Percentiles rank a stretch among this genome's conserved stretches.
phyloP scores from a whole-genome alignment of 1,140 invertebrate genomes.

The Microplitis mediator region DNA sequence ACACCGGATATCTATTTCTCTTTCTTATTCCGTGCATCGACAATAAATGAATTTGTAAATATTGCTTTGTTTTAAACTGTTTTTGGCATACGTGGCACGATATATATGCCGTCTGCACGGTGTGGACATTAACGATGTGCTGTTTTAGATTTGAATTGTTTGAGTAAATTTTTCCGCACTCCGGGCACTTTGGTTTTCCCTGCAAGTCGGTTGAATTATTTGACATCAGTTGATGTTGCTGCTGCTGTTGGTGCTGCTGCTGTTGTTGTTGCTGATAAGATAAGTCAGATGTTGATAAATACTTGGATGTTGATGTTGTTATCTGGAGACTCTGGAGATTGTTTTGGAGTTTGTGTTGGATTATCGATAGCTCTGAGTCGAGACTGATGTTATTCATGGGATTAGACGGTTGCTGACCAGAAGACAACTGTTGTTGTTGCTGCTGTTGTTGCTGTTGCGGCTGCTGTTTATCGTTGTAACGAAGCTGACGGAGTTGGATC shows the following conservation, averaged over 20 bases:
- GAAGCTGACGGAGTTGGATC: conserved; percentile 34
- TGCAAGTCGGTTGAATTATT: conserved; percentile 16
- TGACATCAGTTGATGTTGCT: conserved; percentile 6
- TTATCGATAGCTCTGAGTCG: conserved; percentile 50
- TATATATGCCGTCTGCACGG: conserved; percentile 69
- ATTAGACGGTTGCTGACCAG: conserved; percentile 29
- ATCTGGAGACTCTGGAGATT: conserved; percentile 46
- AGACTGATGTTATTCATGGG: conserved; percentile 42
- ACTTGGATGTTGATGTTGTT: conserved; percentile 36
- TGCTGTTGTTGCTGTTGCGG: conserved; percentile 41
- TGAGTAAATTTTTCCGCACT: conserved; percentile 73
- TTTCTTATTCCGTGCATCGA: conserved; percentile 73
- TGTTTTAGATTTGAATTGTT: conserved; percentile 74
- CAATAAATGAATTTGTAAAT: conserved; percentile 73
- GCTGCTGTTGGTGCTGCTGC: conserved; percentile 33
- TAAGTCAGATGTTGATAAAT: conserved; percentile 52
- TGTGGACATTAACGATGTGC: conserved; percentile 76
- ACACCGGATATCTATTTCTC: conserved; percentile 62
- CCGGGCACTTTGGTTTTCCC: conserved; percentile 69
- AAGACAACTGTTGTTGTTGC: conserved; percentile 26
- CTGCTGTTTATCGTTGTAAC: conserved; percentile 44
- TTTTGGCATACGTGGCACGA: conserved; percentile 70
- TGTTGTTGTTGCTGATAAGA: conserved; percentile 41
- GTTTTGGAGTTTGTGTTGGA: conserved; percentile 56
- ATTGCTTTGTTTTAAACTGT: conserved; percentile 74